Conservation (phyloP, 2,113 vertebrate species). For the Rutilus rutilus region DNA sequence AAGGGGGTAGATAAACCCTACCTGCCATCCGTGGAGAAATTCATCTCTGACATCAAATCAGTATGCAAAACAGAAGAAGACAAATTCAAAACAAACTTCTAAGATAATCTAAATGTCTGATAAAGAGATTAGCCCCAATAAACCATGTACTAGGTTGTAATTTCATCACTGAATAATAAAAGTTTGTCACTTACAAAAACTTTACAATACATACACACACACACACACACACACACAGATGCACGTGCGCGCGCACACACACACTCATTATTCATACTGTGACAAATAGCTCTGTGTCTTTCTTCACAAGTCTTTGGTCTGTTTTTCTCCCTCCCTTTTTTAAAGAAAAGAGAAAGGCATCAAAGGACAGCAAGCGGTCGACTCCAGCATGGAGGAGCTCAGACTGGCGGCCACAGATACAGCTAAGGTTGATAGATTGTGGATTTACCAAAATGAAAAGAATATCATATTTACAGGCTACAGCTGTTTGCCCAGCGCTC, state of each 20-base stretch:
- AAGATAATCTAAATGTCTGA: conserved; percentile 14
- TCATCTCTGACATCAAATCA: neutral
- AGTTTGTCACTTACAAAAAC: neutral
- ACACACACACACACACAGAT: neutral
- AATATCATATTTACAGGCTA: conserved; percentile 59
- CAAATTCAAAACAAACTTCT: conserved; percentile 18
- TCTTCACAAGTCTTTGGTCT: neutral
- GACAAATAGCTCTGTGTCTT: conserved; percentile 33
- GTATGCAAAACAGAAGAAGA: neutral
- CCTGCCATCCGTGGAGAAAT: neutral
- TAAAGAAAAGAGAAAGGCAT: conserved; percentile 35
- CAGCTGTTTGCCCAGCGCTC: conserved; percentile 55
- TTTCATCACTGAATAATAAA: conserved; percentile 1
- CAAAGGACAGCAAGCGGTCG: conserved; percentile 40
- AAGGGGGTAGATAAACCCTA: neutral
- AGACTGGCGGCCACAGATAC: conserved; percentile 42
- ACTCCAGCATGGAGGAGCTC: conserved; percentile 35
- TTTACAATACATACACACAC: neutral
- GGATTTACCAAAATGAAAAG: conserved; percentile 53
- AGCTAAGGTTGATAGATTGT: conserved; percentile 53
- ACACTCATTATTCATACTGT: neutral
- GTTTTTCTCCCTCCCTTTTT: conserved; percentile 9
- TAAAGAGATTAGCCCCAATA: conserved; percentile 34
- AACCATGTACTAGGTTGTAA: neutral
- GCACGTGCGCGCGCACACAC: neutral